Evolutionary conservation across 2,888 invertebrate species (phyloP).

Genomic region (Drosophila putrida): DNA sequence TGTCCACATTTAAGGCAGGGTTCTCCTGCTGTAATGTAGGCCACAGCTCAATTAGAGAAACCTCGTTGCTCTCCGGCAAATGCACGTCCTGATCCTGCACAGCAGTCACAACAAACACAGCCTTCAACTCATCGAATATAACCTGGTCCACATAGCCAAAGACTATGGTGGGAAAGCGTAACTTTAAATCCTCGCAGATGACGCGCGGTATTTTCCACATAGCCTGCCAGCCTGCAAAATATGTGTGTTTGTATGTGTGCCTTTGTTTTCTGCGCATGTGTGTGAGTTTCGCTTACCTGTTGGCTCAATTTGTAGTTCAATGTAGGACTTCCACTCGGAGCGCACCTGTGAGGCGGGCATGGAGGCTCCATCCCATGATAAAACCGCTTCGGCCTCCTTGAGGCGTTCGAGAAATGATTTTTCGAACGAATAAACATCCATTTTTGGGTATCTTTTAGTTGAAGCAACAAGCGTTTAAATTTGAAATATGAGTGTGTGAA

Average conservation of each 20-base stretch:
- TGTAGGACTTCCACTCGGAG: slow-evolving; percentile 87
- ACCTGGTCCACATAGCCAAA: slow-evolving; percentile 87
- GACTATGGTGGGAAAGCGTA: slow-evolving; percentile 88
- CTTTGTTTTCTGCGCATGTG: slow-evolving; percentile 18
- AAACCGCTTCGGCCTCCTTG: slow-evolving; percentile 86
- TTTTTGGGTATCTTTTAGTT: slow-evolving; percentile 63
- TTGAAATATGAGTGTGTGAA: slow-evolving; percentile 50
- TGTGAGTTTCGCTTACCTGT: slow-evolving; percentile 68
- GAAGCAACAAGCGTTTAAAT: slow-evolving; percentile 45
- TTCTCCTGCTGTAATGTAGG: slow-evolving; percentile 87
- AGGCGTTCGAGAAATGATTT: slow-evolving; percentile 87
- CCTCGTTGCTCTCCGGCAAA: slow-evolving; percentile 87
- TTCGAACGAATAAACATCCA: slow-evolving; percentile 88
- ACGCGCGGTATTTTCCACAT: slow-evolving; percentile 88
- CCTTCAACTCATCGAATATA: slow-evolving; percentile 86
- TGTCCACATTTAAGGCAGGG: slow-evolving; percentile 86
- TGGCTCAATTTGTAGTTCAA: slow-evolving; percentile 87
- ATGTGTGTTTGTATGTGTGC: slow-evolving; percentile 1
- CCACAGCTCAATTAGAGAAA: slow-evolving; percentile 87
- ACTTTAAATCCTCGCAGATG: slow-evolving; percentile 87
- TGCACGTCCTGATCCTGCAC: slow-evolving; percentile 87
- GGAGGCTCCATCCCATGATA: slow-evolving; percentile 84
- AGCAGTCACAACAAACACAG: slow-evolving; percentile 86
- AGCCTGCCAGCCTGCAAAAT: slow-evolving; percentile 87
- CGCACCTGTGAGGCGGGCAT: slow-evolving; percentile 86